phyloP scores from a whole-genome alignment of 2,888 invertebrate species.

The Drosophila helvetica region DNA sequence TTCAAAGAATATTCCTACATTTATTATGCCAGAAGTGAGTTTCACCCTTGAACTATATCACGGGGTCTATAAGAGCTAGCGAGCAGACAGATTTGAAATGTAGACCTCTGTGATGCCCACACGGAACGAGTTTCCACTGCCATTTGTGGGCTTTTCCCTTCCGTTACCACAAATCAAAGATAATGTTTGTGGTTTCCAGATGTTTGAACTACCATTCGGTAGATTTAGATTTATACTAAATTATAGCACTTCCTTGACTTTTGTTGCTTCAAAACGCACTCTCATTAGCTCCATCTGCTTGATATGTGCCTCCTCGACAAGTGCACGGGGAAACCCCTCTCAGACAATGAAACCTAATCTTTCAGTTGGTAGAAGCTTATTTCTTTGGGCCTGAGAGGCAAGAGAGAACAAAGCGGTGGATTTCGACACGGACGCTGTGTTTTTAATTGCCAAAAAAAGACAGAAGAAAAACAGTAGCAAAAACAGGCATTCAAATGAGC shows the following conservation, averaged over 20 bases:
- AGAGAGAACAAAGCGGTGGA: constrained; percentile 67
- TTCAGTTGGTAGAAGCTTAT: constrained; percentile 38
- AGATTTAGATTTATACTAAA: not conserved
- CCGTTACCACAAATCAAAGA: not conserved
- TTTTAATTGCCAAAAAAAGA: constrained; percentile 71
- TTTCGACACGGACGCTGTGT: constrained; percentile 65
- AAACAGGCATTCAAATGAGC: constrained; percentile 66
- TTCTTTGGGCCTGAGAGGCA: constrained; percentile 37
- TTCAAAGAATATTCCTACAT: not conserved
- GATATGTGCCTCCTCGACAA: not conserved
- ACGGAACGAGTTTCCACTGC: not conserved
- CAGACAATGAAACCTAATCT: constrained; percentile 47
- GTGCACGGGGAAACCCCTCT: constrained; percentile 4
- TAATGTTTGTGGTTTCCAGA: not conserved
- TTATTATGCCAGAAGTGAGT: not conserved
- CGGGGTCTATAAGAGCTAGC: no score
- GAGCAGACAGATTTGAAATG: not conserved
- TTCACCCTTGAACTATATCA: not conserved
- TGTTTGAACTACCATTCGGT: no score
- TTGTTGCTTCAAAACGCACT: no score
- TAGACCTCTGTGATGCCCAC: not conserved
- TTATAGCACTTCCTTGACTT: not conserved
- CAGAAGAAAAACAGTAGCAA: constrained; percentile 5
- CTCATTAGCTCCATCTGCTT: not conserved
- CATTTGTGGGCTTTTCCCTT: not conserved